Percentiles rank a stretch among this genome's conserved stretches.
Evolutionary conservation across 2,113 vertebrate species (phyloP).

Genomic region (Halcyon senegalensis): DNA sequence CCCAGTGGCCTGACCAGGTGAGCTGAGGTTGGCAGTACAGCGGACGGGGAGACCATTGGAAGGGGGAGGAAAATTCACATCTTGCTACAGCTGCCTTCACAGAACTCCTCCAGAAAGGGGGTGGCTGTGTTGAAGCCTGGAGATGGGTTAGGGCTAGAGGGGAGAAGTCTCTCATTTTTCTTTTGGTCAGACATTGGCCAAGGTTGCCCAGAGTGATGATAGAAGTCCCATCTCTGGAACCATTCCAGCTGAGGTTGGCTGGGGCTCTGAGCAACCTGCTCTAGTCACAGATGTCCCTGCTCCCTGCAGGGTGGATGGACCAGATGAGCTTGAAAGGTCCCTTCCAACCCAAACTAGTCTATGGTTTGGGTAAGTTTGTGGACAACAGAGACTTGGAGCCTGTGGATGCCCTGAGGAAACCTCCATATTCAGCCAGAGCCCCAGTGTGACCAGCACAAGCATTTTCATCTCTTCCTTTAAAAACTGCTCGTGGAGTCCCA

Average conservation of each 20-base stretch:
- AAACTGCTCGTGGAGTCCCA: neutral
- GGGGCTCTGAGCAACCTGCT: no score
- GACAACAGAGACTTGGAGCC: neutral
- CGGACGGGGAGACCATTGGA: neutral
- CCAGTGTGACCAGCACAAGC: fast-evolving
- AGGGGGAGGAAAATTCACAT: neutral
- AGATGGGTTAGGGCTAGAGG: neutral
- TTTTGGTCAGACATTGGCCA: neutral
- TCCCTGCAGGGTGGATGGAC: neutral
- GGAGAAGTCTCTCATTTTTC: neutral
- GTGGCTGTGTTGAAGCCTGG: neutral
- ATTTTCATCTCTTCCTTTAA: neutral
- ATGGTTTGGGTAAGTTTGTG: neutral
- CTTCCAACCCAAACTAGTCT: neutral
- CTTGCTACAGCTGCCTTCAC: neutral
- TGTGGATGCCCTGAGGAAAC: neutral
- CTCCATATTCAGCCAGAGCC: neutral
- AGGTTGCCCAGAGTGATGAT: no score
- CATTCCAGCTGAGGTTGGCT: no score
- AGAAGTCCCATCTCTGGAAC: no score
- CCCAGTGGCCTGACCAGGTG: fast-evolving
- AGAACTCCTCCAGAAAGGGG: neutral
- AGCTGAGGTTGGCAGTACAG: neutral
- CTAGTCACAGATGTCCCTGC: no score
- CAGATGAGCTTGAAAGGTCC: neutral